phyloP scores from a whole-genome alignment of 2,888 invertebrate genomes.

The Automeris io region DNA sequence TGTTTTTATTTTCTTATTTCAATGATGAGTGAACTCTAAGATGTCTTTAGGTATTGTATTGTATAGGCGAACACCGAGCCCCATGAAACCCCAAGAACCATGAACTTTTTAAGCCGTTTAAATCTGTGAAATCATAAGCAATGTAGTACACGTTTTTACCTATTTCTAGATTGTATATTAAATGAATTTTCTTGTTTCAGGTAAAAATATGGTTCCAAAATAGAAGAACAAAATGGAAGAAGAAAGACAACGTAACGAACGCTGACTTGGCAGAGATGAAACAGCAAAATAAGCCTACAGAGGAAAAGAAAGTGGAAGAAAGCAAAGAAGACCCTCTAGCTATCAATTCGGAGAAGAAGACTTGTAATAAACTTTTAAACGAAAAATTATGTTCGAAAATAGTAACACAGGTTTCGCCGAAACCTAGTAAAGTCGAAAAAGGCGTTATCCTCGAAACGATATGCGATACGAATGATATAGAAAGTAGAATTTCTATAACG shows the following conservation, averaged over 20 bases:
- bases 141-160: not conserved
- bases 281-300: slow-evolving; percentile 64
- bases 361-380: slow-evolving; percentile 55
- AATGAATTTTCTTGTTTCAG: slow-evolving; percentile 71
- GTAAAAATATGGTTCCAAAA: slow-evolving; percentile 96
- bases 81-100: too few species aligned
- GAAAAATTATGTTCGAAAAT: slow-evolving; percentile 56
- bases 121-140: too few species aligned
- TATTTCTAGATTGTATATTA: too few species aligned
- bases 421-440: slow-evolving; percentile 59
- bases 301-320: slow-evolving; percentile 43
- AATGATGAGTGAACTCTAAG: too few species aligned
- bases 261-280: slow-evolving; percentile 92
- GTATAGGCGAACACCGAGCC: too few species aligned
- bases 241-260: slow-evolving; percentile 93
- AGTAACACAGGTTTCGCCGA: slow-evolving; percentile 34
- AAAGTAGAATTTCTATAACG: slow-evolving; percentile 71
- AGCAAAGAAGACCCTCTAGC: slow-evolving; percentile 57
- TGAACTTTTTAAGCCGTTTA: too few species aligned
- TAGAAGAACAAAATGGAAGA: slow-evolving; percentile 85
- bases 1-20: too few species aligned
- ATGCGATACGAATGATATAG: slow-evolving; percentile 63
- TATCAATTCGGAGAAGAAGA: slow-evolving; percentile 65
- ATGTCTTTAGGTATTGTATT: too few species aligned
- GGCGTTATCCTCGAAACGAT: slow-evolving; percentile 54